Percentiles rank a stretch among this genome's conserved stretches.
phyloP scores from a whole-genome alignment of 2,113 vertebrate genomes.

The Tachycineta bicolor region DNA sequence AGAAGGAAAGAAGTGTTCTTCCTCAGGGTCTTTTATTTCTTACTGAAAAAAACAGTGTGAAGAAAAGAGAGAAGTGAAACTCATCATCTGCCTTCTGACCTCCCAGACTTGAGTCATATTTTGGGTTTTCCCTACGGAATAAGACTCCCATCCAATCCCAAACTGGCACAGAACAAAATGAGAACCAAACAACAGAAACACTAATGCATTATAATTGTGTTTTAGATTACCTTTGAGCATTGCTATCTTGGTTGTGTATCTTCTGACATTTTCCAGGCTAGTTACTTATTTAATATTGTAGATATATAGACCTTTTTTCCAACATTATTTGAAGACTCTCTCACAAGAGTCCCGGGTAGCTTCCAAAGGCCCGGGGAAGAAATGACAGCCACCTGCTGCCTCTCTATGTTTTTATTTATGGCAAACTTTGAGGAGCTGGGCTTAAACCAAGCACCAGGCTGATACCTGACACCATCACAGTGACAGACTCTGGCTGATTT shows the following conservation, averaged over 20 bases:
- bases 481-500: not conserved
- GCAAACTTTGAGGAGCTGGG: not conserved
- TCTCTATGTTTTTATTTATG: constrained; percentile 7
- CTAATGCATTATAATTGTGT: not conserved
- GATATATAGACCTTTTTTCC: not conserved
- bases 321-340: not conserved
- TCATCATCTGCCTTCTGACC: not conserved
- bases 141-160: not conserved
- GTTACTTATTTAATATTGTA: not conserved
- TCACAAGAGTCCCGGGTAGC: not conserved
- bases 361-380: not conserved
- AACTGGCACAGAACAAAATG: not conserved
- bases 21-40: not conserved
- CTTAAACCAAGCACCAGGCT: constrained; percentile 5
- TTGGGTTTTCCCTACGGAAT: not conserved
- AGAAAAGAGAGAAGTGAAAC: not conserved
- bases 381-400: not conserved
- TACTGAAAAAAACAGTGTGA: not conserved
- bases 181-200: not conserved
- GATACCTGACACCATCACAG: not conserved
- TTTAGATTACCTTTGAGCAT: not conserved
- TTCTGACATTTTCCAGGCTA: not conserved
- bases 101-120: not conserved
- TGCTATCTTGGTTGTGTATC: not conserved
- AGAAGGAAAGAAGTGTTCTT: not conserved